Conservation (phyloP, 1,140 invertebrate genomes). For the Leucophenga varia region DNA sequence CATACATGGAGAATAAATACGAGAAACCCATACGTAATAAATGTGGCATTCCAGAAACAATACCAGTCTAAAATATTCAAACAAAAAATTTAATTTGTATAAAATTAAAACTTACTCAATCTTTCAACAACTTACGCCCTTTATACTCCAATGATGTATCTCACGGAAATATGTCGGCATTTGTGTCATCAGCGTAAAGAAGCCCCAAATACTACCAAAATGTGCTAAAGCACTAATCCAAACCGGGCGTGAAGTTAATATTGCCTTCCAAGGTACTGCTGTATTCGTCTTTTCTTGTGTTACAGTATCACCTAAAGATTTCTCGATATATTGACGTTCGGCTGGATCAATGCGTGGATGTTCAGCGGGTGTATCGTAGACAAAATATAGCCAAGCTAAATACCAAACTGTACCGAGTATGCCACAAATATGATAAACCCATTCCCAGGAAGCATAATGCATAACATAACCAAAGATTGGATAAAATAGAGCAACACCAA, state of each 20-base stretch:
- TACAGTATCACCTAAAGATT: conserved; percentile 59
- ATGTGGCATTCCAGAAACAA: conserved; percentile 67
- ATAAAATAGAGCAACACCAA: conserved; percentile 71
- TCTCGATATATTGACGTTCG: conserved; percentile 67
- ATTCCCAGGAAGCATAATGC: conserved; percentile 69
- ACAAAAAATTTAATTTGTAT: too few species aligned
- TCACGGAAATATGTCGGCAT: conserved; percentile 83
- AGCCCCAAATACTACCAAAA: conserved; percentile 81
- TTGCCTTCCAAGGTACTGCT: conserved; percentile 75
- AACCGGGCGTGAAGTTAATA: conserved; percentile 72
- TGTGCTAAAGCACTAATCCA: conserved; percentile 78
- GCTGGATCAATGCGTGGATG: conserved; percentile 73
- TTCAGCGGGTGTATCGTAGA: conserved; percentile 68
- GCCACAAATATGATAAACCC: conserved; percentile 74
- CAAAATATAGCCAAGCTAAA: conserved; percentile 64
- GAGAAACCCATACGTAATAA: conserved; percentile 65
- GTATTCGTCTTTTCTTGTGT: conserved; percentile 59
- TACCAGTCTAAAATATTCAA: conserved; percentile 63
- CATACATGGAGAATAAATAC: conserved; percentile 61
- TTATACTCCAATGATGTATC: conserved; percentile 79
- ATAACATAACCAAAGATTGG: conserved; percentile 70
- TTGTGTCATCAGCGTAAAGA: conserved; percentile 82
- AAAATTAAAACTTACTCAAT: too few species aligned
- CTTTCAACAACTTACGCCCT: conserved; percentile 62
- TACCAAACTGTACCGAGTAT: conserved; percentile 69